A percentile compares a stretch with the other conserved stretches of the same genome.
These are phyloP conservation scores for Sciurus vulgaris DNA, from an alignment of 2,797 vertebrate genomes.

Conservation along the genomic window DNA sequence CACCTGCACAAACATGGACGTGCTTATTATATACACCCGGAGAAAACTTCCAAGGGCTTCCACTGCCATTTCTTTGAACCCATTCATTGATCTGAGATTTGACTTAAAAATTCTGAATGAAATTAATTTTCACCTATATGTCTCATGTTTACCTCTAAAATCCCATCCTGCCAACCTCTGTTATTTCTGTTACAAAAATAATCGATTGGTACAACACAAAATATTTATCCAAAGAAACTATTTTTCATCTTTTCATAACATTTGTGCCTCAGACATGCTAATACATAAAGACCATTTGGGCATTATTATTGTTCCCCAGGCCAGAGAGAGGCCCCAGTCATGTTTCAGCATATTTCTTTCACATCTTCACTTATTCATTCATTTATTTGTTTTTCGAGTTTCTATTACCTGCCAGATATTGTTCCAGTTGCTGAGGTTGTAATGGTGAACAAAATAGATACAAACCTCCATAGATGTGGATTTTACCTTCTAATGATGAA, in stretches of 20 bases:
- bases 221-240: neutral
- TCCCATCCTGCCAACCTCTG: neutral
- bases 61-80: neutral
- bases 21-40: neutral
- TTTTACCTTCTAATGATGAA: slow-evolving; percentile 22
- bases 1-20: neutral
- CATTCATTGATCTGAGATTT: neutral
- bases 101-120: neutral
- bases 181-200: neutral
- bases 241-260: neutral
- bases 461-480: neutral
- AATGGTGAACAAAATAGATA: neutral
- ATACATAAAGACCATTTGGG: neutral
- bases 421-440: neutral
- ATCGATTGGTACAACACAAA: neutral
- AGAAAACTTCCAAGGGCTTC: neutral
- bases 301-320: neutral
- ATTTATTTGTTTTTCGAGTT: neutral
- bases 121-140: neutral
- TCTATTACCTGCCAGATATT: neutral
- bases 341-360: neutral
- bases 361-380: neutral
- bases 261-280: neutral
- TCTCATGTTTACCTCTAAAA: slow-evolving; percentile 42
- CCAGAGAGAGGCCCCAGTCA: neutral